Evolutionary conservation across 1,140 invertebrate genomes (phyloP), one percentile per base, ranked within the genome.

Genomic region (Neotoxoptera formosana): DNA sequence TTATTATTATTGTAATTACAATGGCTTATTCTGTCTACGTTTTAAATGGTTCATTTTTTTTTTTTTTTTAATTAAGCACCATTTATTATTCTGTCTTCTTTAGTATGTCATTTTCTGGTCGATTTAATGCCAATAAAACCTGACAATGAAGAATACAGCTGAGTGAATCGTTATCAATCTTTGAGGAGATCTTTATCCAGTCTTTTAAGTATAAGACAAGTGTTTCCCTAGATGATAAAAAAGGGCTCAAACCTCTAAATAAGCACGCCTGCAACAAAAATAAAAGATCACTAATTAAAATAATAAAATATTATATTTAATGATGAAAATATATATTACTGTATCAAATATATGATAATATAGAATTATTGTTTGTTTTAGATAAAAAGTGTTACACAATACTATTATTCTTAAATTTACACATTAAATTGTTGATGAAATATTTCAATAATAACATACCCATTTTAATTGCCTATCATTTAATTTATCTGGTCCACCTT

Each of bases 91-190:
- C 91, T 2, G 51, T 93, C 8, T 86, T 93, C 41, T 25, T 93
- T 56, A 93, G 14, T 36, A 93, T 30, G 21, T 93, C 36, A 93
- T 93, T 93, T 93, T 93, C 91, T 84, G 91, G 91, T 93, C 91
- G 81, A 53, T 93, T 93, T 84, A 93, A 93, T 11, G 91, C 81
- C 21, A 93, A 51, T 45, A 93, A 45, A 84, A 93, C 91, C 34
- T 93, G 91, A 20, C 91, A 93, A 53, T 93, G 91, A 8, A 93
- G 91, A 36, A 93, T 86, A 25, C 91, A 93, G 25, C 91, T 93
- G 23, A 93, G 91, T 41, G 91, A 84, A 86, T 93, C 48, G 3
- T 93, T 93, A 51, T 93, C 91, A 60, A 93, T 93, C 45, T 86
- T 93, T 30, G 91, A 86, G 25, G 67, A 84, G 47, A 93, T 83